Conservation (phyloP, 1,140 invertebrate genomes). For the Drosophila albomicans region DNA sequence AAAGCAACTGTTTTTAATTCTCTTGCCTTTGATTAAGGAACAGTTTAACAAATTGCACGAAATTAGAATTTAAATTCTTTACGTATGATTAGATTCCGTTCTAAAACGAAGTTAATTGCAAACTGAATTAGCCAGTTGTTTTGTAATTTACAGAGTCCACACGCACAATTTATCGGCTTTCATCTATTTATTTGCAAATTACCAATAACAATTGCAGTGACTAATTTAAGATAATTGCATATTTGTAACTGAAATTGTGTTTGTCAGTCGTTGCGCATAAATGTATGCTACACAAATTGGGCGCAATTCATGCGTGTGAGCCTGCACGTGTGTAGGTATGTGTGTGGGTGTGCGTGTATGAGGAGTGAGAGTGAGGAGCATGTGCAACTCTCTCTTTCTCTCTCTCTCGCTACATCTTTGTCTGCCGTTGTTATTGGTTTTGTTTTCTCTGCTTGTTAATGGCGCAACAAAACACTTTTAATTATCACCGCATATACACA, state of each 20-base stretch:
- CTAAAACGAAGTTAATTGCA: not conserved
- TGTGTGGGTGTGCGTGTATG: too few species aligned
- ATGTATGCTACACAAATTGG: constrained; percentile 72
- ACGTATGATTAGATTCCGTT: too few species aligned
- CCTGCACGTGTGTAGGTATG: constrained; percentile 12
- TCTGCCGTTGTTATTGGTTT: constrained; percentile 21
- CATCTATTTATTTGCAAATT: not conserved
- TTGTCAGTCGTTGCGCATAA: constrained; percentile 47
- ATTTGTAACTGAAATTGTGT: constrained; percentile 16
- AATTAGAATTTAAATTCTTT: too few species aligned
- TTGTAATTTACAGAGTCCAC: not conserved
- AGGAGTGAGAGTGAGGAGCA: not conserved
- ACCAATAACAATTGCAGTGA: not conserved
- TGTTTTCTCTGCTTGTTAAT: constrained; percentile 55
- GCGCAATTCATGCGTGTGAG: constrained; percentile 17
- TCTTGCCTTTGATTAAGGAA: not conserved
- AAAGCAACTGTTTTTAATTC: not conserved
- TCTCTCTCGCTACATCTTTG: not conserved
- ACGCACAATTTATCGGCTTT: not conserved
- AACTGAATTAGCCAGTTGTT: not conserved
- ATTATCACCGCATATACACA: constrained; percentile 54
- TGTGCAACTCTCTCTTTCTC: constrained; percentile 2
- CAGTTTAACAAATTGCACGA: too few species aligned
- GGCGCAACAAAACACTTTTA: constrained; percentile 66
- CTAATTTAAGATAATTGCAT: constrained; percentile 21